Conservation (phyloP, 2,113 vertebrate species). For the Triplophysa rosa region DNA sequence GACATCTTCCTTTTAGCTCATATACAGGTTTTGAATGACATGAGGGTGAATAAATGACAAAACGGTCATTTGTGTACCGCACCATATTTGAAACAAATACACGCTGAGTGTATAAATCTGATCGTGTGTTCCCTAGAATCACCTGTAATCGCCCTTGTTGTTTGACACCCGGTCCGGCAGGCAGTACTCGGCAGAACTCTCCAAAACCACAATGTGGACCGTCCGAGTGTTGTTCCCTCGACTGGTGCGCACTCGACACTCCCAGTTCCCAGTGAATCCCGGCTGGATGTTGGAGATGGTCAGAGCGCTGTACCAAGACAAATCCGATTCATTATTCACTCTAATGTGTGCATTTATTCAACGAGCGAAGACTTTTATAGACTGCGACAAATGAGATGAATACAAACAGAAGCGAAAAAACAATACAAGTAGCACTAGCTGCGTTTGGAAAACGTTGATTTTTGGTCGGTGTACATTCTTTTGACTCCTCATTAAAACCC, state of each 20-base stretch:
- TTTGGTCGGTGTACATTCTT: no score
- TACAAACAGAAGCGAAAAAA: no score
- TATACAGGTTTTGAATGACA: no score
- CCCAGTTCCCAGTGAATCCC: conserved; percentile 94
- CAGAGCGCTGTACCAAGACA: conserved; percentile 75
- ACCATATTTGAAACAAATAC: neutral
- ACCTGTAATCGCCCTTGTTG: conserved; percentile 98
- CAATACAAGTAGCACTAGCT: no score
- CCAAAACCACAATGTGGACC: conserved; percentile 91
- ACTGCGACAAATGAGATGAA: no score
- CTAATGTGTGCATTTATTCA: neutral
- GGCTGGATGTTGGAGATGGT: conserved; percentile 98
- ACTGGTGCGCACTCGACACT: conserved; percentile 89
- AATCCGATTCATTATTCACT: neutral
- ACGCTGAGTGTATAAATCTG: neutral
- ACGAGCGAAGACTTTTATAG: no score
- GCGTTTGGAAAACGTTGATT: no score
- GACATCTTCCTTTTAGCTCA: no score
- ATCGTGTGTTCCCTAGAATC: conserved; percentile 49
- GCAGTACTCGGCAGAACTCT: conserved; percentile 93
- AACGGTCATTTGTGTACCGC: no score
- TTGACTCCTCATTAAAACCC: neutral
- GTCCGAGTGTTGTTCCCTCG: conserved; percentile 92
- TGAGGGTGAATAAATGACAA: no score
- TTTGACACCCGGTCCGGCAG: conserved; percentile 87